Percentiles rank a stretch among this genome's conserved stretches.
These are phyloP conservation scores for Oscheius sp. DNA, from an alignment of 2,888 invertebrate species.

Conservation along the genomic window DNA sequence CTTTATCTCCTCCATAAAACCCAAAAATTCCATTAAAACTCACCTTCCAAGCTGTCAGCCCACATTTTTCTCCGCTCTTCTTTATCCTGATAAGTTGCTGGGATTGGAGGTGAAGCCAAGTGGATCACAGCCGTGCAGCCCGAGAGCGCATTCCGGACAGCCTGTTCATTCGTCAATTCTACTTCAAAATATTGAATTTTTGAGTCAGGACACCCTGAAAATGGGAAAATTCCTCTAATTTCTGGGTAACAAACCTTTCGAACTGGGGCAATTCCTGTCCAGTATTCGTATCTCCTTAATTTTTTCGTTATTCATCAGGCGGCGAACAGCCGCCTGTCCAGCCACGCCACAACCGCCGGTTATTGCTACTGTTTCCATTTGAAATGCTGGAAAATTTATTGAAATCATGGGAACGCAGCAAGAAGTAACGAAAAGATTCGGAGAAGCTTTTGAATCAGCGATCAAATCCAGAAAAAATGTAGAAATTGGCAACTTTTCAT, in stretches of 20 bases:
- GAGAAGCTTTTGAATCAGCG: too few relatives aligned
- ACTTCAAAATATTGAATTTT: constrained; percentile 13
- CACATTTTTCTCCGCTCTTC: constrained; percentile 50
- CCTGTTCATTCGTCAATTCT: constrained; percentile 23
- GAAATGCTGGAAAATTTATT: too few relatives aligned
- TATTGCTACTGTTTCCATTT: constrained; percentile 59
- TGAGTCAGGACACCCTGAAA: neutral
- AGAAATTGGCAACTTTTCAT: too few relatives aligned
- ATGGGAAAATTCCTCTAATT: neutral
- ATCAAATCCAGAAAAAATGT: too few relatives aligned
- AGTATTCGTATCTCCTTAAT: constrained; percentile 64
- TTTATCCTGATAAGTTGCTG: constrained; percentile 43
- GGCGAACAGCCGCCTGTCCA: constrained; percentile 61
- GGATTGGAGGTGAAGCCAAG: constrained; percentile 51
- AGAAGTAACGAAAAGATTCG: too few relatives aligned
- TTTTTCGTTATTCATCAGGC: constrained; percentile 56
- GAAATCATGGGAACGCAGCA: too few relatives aligned
- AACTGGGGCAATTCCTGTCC: constrained; percentile 44
- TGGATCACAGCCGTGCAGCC: constrained; percentile 58
- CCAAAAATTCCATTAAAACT: neutral
- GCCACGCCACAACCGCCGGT: constrained; percentile 69
- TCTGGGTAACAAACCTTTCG: constrained; percentile 24
- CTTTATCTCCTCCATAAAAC: neutral
- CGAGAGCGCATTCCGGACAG: constrained; percentile 46
- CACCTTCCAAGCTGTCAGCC: constrained; percentile 52